phyloP scores from a whole-genome alignment of 2,797 vertebrate species.

The Monodelphis domestica region DNA sequence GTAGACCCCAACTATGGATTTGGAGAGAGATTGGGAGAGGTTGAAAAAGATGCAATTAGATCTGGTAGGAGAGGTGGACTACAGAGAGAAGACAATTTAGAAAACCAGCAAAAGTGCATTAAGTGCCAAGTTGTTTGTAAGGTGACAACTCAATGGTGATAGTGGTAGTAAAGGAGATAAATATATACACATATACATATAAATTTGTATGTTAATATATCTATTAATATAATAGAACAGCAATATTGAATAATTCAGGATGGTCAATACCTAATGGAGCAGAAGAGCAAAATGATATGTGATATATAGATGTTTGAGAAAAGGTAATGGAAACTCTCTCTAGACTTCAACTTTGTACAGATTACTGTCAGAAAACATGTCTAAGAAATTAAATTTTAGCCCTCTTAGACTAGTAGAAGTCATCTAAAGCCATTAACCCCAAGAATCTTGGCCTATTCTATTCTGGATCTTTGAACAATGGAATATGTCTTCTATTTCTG shows the following conservation, averaged over 20 bases:
- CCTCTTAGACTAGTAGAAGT: not conserved
- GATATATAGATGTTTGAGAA: conserved; percentile 17
- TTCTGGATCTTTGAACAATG: no score
- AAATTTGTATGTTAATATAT: not conserved
- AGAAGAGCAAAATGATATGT: not conserved
- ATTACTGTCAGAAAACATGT: not conserved
- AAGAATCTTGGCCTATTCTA: no score
- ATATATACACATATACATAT: no score
- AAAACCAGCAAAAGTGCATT: not conserved
- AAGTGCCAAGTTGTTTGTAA: not conserved
- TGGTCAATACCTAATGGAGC: not conserved
- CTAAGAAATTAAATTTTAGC: not conserved
- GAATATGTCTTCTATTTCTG: no score
- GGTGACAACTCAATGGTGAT: not conserved
- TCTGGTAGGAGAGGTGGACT: not conserved
- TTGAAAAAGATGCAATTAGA: not conserved
- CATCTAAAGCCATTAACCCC: no score
- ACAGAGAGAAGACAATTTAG: not conserved
- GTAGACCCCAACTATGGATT: no score
- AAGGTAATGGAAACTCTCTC: not conserved
- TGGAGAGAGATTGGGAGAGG: not conserved
- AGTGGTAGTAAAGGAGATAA: not conserved
- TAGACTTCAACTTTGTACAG: not conserved
- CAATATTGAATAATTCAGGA: not conserved
- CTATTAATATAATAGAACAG: no score